These are phyloP conservation scores for Sorex maritimensis DNA, from an alignment of 2,797 vertebrate genomes.

Conservation along the genomic window DNA sequence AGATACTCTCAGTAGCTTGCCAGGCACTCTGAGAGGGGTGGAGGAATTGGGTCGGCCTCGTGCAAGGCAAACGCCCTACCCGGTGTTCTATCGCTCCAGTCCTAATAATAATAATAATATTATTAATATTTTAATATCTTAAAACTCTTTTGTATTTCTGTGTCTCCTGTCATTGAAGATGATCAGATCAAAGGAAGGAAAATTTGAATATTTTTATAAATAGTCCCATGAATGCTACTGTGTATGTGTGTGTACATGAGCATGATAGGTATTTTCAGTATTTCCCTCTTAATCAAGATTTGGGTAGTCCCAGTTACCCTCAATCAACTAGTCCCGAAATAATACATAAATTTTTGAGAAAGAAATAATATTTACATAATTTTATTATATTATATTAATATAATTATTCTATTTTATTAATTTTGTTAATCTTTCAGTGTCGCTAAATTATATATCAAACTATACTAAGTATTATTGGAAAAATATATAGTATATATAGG, in stretches of 20 bases:
- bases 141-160: constrained; percentile 20
- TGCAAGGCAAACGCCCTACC: background rate
- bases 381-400: background rate
- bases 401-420: background rate
- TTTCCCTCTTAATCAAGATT: background rate
- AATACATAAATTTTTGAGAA: background rate
- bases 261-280: too few relatives aligned
- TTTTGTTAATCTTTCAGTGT: background rate
- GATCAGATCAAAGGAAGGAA: background rate
- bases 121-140: too few relatives aligned
- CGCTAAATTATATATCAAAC: background rate
- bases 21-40: too few relatives aligned
- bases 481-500: background rate
- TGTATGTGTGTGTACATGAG: background rate
- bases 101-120: too few relatives aligned
- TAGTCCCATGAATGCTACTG: background rate
- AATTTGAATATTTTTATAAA: constrained; percentile 1
- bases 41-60: too few relatives aligned
- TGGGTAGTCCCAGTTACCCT: background rate
- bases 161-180: background rate
- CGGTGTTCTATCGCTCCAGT: too few relatives aligned
- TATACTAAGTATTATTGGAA: background rate
- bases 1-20: too few relatives aligned
- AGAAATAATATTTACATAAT: background rate
- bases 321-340: background rate